Evolutionary conservation across 2,113 vertebrate genomes (phyloP), one percentile per base, ranked within the genome.

Genomic region (Vulpes lagopus): DNA sequence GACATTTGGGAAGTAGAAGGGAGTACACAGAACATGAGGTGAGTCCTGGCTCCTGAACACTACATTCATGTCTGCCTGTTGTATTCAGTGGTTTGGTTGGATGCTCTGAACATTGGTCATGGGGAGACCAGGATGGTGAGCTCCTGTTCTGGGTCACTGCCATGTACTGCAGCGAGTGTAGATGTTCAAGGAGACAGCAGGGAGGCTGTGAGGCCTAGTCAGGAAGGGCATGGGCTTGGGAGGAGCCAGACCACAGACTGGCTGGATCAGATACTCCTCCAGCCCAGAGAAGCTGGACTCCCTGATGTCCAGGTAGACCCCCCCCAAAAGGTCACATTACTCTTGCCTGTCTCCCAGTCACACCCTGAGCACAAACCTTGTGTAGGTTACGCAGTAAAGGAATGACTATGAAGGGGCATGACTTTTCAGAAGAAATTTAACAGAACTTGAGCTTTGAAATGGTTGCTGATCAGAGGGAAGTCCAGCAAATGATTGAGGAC

Each of bases 31-130:
- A 73, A 65, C 57, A 62, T 2, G 14, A 32, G 22, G 3, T 32
- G 35, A 94, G 10, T 62, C 43, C 10, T 5, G 25, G 64, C 1
- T 73, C 7, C n/a, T 89, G 53, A 57, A 57, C 1, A 3, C 32
- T 23, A 0, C 2, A 9, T 0, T 49, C 1, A 4, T 23, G 7
- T 78, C 73, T 89, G 35, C 32, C 35, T 43, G 1, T 0, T 2
- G 6, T 1, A 30, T 69, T 25, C 57, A 67, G 3, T 57, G 57
- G 8, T 30, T 76, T 64, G 73, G 16, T 32, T 62, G 35, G 38
- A 51, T 43, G 27, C 32, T 43, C n/a, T 43, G 32, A 80, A 1
- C 79, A 38, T 27, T 80, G 64, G 3, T 16, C 62, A 2, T 38
- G 27, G 32, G 12, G 35, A 49, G 67, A 3, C 57, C 30, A 83